Conservation (phyloP, 2,113 vertebrate species). For the Oryzias curvinotus region DNA sequence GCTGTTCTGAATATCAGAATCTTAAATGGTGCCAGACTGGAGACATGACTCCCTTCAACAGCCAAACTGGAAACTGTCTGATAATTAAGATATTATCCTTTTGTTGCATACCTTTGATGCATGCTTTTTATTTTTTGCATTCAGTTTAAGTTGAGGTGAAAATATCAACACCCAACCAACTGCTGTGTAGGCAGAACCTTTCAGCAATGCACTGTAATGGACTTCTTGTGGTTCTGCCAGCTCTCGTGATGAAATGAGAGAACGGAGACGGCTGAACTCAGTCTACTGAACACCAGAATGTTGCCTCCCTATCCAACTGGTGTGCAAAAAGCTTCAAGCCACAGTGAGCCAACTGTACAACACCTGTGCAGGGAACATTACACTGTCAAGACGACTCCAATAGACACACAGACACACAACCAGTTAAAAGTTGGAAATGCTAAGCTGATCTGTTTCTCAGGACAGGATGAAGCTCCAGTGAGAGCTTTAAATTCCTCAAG, state of each 20-base stretch:
- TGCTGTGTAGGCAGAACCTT: not conserved
- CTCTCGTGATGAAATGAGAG: slow-evolving; percentile 7
- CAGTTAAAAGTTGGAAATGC: slow-evolving; percentile 66
- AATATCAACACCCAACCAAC: slow-evolving; percentile 5
- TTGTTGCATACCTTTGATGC: slow-evolving; percentile 1
- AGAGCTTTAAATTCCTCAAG: slow-evolving; percentile 78
- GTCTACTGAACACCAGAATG: slow-evolving; percentile 2
- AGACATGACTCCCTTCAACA: slow-evolving; percentile 10
- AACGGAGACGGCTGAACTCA: slow-evolving; percentile 7
- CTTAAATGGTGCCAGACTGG: slow-evolving; percentile 5
- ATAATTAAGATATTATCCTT: slow-evolving; percentile 15
- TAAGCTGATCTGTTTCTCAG: slow-evolving; percentile 79
- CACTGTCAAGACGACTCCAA: slow-evolving; percentile 19
- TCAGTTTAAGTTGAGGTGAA: not conserved
- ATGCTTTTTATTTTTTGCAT: not conserved
- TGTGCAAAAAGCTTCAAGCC: slow-evolving; percentile 4
- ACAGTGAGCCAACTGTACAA: not conserved
- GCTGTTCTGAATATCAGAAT: slow-evolving; percentile 21
- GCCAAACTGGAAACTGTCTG: slow-evolving; percentile 18
- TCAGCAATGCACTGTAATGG: slow-evolving; percentile 10
- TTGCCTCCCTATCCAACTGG: not conserved
- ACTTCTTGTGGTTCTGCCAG: slow-evolving; percentile 3
- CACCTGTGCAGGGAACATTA: slow-evolving; percentile 21
- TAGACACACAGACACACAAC: slow-evolving; percentile 9
- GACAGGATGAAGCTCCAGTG: slow-evolving; percentile 65